Conservation (phyloP, 1,140 invertebrate genomes). For the Parasteatoda tepidariorum region DNA sequence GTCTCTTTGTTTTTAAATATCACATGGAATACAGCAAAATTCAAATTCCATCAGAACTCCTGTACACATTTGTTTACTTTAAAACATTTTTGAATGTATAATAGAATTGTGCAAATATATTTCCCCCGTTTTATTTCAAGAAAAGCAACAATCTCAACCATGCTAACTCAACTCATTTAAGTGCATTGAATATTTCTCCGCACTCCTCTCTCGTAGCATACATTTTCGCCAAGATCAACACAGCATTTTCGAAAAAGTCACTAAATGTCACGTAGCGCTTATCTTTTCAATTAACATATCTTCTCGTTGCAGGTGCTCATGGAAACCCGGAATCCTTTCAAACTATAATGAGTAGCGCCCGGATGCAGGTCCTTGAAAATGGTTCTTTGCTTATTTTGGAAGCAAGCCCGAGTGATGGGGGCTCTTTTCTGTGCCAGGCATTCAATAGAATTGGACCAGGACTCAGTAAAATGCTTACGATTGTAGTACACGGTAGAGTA, state of each 20-base stretch:
- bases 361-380: constrained; percentile 67
- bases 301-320: constrained; percentile 3
- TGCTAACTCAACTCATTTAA: too few species aligned
- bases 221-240: neutral
- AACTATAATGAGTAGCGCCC: constrained; percentile 63
- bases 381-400: constrained; percentile 68
- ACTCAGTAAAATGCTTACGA: constrained; percentile 69
- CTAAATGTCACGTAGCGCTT: neutral
- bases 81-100: too few species aligned
- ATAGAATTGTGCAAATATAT: too few species aligned
- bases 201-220: too few species aligned
- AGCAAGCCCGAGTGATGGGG: constrained; percentile 66
- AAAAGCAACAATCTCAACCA: too few species aligned
- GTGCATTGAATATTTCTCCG: neutral
- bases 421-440: constrained; percentile 70
- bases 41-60: too few species aligned
- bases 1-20: too few species aligned
- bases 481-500: constrained; percentile 68
- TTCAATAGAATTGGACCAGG: constrained; percentile 70
- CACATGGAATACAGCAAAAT: too few species aligned
- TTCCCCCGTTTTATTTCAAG: too few species aligned
- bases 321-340: constrained; percentile 55
- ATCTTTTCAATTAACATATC: neutral
- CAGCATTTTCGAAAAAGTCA: neutral
- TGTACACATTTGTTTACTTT: too few species aligned